phyloP scores from a whole-genome alignment of 2,888 invertebrate species.

The Rotaria macrura region DNA sequence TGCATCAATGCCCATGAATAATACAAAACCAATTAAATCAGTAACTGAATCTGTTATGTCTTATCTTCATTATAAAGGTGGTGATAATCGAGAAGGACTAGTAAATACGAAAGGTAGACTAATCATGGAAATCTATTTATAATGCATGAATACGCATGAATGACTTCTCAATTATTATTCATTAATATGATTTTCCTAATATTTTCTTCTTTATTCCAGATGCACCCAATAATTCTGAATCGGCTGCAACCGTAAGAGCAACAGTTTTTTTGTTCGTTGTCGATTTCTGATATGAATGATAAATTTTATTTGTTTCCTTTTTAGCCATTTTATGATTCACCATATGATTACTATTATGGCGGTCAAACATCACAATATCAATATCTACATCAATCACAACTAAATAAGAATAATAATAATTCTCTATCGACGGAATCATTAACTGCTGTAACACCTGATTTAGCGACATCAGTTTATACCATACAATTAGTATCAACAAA shows the following conservation, averaged over 20 bases:
- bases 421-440: background rate
- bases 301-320: background rate
- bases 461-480: background rate
- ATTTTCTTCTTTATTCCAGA: background rate
- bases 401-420: constrained; percentile 1
- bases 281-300: no score
- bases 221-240: background rate
- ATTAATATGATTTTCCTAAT: background rate
- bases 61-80: background rate
- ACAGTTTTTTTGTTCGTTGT: background rate
- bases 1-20: background rate
- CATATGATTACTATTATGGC: background rate
- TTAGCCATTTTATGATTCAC: constrained; percentile 11
- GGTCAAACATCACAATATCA: background rate
- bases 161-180: background rate
- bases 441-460: background rate
- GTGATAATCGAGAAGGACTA: background rate
- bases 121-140: background rate
- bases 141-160: background rate
- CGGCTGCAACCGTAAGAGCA: background rate
- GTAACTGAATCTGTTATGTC: background rate
- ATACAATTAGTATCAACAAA: background rate
- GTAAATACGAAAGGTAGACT: background rate
- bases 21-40: background rate
- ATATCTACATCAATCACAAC: constrained; percentile 4